Conservation (phyloP, 1,140 invertebrate genomes). For the Nymphalis io region DNA sequence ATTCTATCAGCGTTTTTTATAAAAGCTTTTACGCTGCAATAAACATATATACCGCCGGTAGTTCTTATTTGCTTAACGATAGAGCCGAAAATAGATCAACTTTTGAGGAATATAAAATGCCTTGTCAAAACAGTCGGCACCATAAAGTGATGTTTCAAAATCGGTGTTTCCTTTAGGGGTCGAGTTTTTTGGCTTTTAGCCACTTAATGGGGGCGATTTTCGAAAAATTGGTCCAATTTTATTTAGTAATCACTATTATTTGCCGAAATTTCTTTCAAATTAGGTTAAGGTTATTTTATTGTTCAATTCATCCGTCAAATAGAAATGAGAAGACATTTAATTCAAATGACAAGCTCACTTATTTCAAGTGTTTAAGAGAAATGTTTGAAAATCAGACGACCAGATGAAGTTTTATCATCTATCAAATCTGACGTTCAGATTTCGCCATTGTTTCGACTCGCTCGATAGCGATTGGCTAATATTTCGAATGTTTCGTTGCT, state of each 20-base stretch:
- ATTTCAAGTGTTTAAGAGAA: too few species aligned
- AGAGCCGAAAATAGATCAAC: neutral
- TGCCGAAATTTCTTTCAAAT: slow-evolving; percentile 9
- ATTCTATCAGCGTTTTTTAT: slow-evolving; percentile 5
- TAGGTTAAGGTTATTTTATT: neutral
- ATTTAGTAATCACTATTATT: slow-evolving; percentile 25
- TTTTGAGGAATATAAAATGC: slow-evolving; percentile 17
- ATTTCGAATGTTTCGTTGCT: slow-evolving; percentile 28
- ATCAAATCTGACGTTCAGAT: slow-evolving; percentile 57
- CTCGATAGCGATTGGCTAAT: slow-evolving; percentile 32
- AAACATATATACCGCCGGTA: neutral
- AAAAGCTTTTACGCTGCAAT: slow-evolving; percentile 5
- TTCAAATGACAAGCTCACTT: too few species aligned
- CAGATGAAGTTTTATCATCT: slow-evolving; percentile 40
- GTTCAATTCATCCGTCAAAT: too few species aligned
- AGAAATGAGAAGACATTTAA: too few species aligned
- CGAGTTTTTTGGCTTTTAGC: slow-evolving; percentile 32
- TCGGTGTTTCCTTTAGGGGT: slow-evolving; percentile 14
- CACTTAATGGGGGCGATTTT: slow-evolving; percentile 33
- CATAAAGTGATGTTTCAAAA: slow-evolving; percentile 23
- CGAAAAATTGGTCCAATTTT: slow-evolving; percentile 35
- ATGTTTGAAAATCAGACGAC: neutral
- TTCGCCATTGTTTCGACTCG: slow-evolving; percentile 48
- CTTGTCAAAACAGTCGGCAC: slow-evolving; percentile 36
- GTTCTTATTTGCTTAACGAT: neutral